Conservation (phyloP, 2,888 invertebrate species). For the Muschampia plurimacula region DNA sequence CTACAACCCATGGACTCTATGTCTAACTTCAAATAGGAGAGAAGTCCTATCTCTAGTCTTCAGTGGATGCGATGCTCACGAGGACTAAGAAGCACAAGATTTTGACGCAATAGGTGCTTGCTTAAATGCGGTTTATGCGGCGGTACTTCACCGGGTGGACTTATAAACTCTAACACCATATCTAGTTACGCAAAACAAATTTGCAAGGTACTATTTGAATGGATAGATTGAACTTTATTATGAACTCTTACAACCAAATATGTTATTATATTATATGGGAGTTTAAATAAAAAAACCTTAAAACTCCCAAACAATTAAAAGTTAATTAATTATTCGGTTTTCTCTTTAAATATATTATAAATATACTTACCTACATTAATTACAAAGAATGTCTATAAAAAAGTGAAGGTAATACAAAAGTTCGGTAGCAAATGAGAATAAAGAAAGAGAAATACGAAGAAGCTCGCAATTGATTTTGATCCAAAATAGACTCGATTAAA, state of each 20-base stretch:
- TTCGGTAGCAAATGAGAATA: neutral
- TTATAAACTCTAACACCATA: too few species aligned
- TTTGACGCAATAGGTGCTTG: too few species aligned
- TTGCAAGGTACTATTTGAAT: neutral
- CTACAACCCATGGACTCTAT: too few species aligned
- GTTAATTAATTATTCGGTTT: too few species aligned
- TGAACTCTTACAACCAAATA: neutral
- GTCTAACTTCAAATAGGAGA: too few species aligned
- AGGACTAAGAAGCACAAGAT: too few species aligned
- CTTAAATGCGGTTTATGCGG: too few species aligned
- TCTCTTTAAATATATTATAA: too few species aligned
- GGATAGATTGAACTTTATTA: neutral
- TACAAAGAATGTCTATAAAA: neutral
- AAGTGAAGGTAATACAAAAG: neutral
- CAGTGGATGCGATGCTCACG: too few species aligned
- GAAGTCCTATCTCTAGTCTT: too few species aligned
- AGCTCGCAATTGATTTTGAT: slow-evolving; percentile 6
- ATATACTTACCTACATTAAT: neutral
- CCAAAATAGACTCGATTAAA: slow-evolving; percentile 10
- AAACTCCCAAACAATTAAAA: neutral
- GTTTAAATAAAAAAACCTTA: neutral
- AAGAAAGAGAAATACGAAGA: slow-evolving; percentile 8
- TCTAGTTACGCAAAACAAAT: too few species aligned
- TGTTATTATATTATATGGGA: neutral
- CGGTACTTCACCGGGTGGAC: too few species aligned